Evolutionary conservation across 2,113 vertebrate genomes (phyloP).

Genomic region (Nannobrachium achirus): DNA sequence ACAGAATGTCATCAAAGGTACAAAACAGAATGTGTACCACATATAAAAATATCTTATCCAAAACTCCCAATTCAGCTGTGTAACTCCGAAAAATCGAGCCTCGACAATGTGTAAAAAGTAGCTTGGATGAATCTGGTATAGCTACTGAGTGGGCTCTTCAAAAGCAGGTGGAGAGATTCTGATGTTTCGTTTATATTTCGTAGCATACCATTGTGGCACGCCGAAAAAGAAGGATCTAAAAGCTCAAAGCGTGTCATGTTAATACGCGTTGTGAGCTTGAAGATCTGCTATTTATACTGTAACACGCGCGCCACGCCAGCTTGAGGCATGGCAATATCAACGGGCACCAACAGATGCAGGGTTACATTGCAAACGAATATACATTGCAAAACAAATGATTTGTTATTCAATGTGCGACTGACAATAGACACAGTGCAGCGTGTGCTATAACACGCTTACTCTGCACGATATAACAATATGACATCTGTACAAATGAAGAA

Average conservation of each 20-base stretch:
- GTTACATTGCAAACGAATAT: not conserved
- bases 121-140: too few relatives aligned
- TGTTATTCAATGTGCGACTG: too few relatives aligned
- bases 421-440: not conserved
- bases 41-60: too few relatives aligned
- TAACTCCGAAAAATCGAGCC: not conserved
- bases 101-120: not conserved
- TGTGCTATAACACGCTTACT: not conserved
- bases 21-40: not conserved
- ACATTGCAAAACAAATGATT: not conserved
- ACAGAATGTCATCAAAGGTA: constrained; percentile 5
- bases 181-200: too few relatives aligned
- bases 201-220: constrained; percentile 22
- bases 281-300: not conserved
- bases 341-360: not conserved
- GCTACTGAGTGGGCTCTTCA: too few relatives aligned
- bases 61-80: not conserved
- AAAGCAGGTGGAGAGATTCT: too few relatives aligned
- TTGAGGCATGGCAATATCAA: constrained; percentile 3
- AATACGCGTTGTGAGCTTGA: not conserved
- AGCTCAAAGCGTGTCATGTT: not conserved
- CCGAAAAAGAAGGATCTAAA: not conserved
- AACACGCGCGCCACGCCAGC: not conserved
- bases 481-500: constrained; percentile 48
- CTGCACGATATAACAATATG: not conserved